These are phyloP conservation scores for Trachythela sp. DNA, from an alignment of 64 coral and sea anemone species.

Conservation along the genomic window DNA sequence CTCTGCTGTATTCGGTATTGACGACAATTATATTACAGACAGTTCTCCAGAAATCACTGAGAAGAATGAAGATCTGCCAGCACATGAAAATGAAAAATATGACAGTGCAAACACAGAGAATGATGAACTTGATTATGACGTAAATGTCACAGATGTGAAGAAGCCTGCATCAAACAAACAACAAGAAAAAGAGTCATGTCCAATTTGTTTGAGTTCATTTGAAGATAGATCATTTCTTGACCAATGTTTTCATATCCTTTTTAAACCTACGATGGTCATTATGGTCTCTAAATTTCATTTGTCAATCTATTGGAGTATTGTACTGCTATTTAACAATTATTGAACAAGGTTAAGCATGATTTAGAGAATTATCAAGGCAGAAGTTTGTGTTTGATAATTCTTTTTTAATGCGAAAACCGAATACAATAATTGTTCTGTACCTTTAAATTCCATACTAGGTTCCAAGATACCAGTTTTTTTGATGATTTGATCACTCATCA, in stretches of 20 bases:
- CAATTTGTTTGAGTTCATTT: conserved; percentile 20
- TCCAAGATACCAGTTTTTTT: too few relatives aligned
- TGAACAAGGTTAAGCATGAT: too few relatives aligned
- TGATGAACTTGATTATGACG: not conserved
- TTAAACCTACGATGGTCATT: too few relatives aligned
- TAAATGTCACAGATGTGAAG: too few relatives aligned
- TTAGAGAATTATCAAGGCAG: too few relatives aligned
- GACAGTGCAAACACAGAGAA: not conserved
- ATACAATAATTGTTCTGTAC: too few relatives aligned
- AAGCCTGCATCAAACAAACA: not conserved
- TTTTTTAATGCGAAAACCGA: too few relatives aligned
- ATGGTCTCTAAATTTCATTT: not conserved
- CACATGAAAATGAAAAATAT: not conserved
- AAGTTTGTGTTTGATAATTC: too few relatives aligned
- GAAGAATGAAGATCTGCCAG: not conserved
- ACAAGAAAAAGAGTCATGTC: conserved; percentile 8
- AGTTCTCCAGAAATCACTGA: not conserved
- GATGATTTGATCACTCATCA: too few relatives aligned
- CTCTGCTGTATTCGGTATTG: too few relatives aligned
- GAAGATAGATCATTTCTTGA: conserved; percentile 6
- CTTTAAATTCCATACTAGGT: too few relatives aligned
- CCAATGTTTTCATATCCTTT: conserved; percentile 17
- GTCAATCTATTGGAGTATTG: not conserved
- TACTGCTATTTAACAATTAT: not conserved
- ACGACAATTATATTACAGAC: not conserved